Base-by-base conservation (phyloP, 92 coral and sea anemone species). In the Porites rus region DNA sequence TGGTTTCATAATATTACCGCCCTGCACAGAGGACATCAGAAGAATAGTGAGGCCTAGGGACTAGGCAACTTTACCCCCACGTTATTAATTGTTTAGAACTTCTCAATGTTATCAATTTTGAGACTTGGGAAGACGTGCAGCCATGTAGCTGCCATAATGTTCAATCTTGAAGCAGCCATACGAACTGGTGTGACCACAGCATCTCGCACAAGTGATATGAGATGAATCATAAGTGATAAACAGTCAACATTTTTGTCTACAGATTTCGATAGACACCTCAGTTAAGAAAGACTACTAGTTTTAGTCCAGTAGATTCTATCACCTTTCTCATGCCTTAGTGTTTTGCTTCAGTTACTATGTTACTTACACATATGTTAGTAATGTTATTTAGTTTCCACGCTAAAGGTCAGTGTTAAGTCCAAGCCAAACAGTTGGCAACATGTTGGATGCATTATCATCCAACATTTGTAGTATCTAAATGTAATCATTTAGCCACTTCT, bases 41-140 rank as follows among this genome's bases (percentile, higher is more conserved):
- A 22, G 24, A 22, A 22, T 22, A 22, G 24, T 22, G 24, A 22
- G 24, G 24, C 24, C 24, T 22, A 22, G 24, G 24, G 24, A 22
- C 24, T 22, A 22, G 24, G 24, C 24, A 22, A 22, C 22, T 64
- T 64, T 64, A 64, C 69, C 69, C 69, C 19, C 69, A 12, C 11
- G 5, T 64, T 7, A 1, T 64, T 64, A 64, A 64, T 12, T 64
- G 4, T 64, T 31, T 18, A 73, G 54, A 54, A 17, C 65, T 76
- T 9, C n/a, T 63, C 8, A 52, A 76, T 31, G 52, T 75, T 75
- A 38, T 73, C 52, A 73, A 18, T 73, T 65, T 68, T 56, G 12
- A 72, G 59, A 53, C 83, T 74, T 74, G 78, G 78, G 43, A 69
- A 74, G 53, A 74, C 69, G 20, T 74, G 78, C 52, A 74, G 52